Base-by-base conservation (phyloP, 2,797 vertebrate genomes). In the Cottoperca gobio region DNA sequence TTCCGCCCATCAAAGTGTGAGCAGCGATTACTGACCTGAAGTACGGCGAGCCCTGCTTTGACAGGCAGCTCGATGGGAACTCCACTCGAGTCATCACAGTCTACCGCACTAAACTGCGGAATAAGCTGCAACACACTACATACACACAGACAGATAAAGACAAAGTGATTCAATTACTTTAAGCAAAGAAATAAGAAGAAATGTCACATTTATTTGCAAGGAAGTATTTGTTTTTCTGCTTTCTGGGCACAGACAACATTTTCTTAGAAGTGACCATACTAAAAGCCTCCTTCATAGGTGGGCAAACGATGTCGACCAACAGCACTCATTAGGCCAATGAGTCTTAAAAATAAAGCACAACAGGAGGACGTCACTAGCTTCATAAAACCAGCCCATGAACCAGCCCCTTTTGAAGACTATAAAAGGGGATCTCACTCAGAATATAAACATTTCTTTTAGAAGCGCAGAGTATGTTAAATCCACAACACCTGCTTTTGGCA, bases 111-210 rank as follows among this genome's bases (percentile, higher is more conserved):
- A 21, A 95, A 90, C 66, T 83, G 78, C 40, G 92, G 93, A 54
- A 96, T 78, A 6, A 90, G 91, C 76, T 93, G 92, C 40, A 96
- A 79, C 62, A 96, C 90, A 54, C 95, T 96, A 17, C 31, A 81
- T 11, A 76, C 39, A 78, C 43, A 83, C 48, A 78, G 6, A 66
- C 31, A 52, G 19, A 52, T 16, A 39, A 60, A 21, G 7, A 50
- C 0, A 66, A 43, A 60, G 37, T 50, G 28, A 70, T n/a, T 0
- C 17, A 48, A 50, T 16, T 8, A 37, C 8, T 37, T 26, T 17
- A 6, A 37, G 10, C 0, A n/a, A 50, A 23, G 17, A 0, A 39
- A 33, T 1, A 31, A 24, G 11, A 26, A n/a, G 33, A 9, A 23
- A 6, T 1, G 17, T 55, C 50, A 26, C 16, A 42, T 31, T n/a